Evolutionary conservation across 2,797 vertebrate species (phyloP), one percentile per base, ranked within the genome.

Genomic region (Enteromius paludinosus): DNA sequence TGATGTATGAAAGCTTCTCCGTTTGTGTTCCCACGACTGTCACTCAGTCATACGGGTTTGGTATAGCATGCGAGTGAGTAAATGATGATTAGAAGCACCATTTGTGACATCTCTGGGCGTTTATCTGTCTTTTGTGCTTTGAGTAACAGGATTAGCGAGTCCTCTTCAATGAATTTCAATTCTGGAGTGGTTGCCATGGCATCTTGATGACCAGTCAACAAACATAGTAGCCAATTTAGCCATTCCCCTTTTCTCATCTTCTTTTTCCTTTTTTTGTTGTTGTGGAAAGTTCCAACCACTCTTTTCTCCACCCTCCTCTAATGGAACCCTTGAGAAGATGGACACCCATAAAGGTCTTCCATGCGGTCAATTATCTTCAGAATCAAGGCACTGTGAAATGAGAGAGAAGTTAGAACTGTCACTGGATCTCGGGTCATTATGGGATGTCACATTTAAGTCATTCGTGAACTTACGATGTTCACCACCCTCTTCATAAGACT

Each of bases 201-300:
- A 70, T 52, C 71, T 35, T 78, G 87, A 90, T 87, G 87, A 81
- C 87, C 74, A 81, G 65, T 75, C 88, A 92, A 89, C 88, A 93
- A 92, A 91, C 87, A 91, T 38, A 85, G 20, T 78, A 79, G 71
- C 66, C 83, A 12, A 28, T 82, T 79, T 35, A 84, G 41, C 70
- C 78, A 35, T 78, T 84, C 82, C 47, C 47, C 30, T 43, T 28
- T 54, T 75, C 17, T 52, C 47, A 65, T 69, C 73, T 83, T 78
- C 83, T 89, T 79, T 30, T 7, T 10, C 45, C 79, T 25, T 7
- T 59, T 86, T 85, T 87, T 85, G 86, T 89, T 89, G 87, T 90
- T 87, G 85, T 92, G 89, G 86, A 92, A 85, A 80, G 90, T 92
- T 91, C 90, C 87, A 87, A 83, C 84, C 74, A 74, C 83, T 45